These are phyloP conservation scores for Drosophila sproati DNA, from an alignment of 1,140 invertebrate genomes.

Conservation along the genomic window DNA sequence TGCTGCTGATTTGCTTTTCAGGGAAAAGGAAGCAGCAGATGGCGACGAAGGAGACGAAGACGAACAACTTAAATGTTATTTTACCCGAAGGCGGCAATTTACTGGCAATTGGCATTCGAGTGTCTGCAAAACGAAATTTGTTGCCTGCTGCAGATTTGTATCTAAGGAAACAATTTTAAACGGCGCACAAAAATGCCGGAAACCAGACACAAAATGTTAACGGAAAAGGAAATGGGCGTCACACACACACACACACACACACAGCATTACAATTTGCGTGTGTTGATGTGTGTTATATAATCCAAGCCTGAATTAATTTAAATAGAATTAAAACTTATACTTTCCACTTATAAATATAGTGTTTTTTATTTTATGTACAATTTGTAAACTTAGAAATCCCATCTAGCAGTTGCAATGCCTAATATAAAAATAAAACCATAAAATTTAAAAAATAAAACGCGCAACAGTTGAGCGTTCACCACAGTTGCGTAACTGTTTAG, in stretches of 20 bases:
- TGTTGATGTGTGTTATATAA: constrained; percentile 10
- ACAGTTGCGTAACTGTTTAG: constrained; percentile 18
- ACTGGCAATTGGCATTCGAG: constrained; percentile 75
- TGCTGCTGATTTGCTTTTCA: not conserved
- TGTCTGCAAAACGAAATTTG: constrained; percentile 55
- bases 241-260: constrained; percentile 22
- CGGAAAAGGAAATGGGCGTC: constrained; percentile 75
- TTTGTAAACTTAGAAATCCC: not conserved
- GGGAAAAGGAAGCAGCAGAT: no score
- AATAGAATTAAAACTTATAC: not conserved
- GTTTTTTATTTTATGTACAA: not conserved
- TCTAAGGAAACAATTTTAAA: constrained; percentile 80
- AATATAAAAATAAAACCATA: not conserved
- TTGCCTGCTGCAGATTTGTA: constrained; percentile 62
- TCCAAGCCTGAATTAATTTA: not conserved
- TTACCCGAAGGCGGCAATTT: constrained; percentile 68
- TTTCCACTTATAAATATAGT: not conserved
- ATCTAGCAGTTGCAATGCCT: not conserved
- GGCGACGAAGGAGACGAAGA: not conserved
- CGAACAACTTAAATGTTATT: constrained; percentile 58
- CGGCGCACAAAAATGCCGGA: constrained; percentile 79
- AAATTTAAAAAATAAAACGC: not conserved
- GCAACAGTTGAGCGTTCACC: constrained; percentile 20
- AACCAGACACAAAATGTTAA: constrained; percentile 81
- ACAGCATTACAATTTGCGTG: constrained; percentile 9